phyloP scores from a whole-genome alignment of 2,113 vertebrate species.

The Morone chrysops region DNA sequence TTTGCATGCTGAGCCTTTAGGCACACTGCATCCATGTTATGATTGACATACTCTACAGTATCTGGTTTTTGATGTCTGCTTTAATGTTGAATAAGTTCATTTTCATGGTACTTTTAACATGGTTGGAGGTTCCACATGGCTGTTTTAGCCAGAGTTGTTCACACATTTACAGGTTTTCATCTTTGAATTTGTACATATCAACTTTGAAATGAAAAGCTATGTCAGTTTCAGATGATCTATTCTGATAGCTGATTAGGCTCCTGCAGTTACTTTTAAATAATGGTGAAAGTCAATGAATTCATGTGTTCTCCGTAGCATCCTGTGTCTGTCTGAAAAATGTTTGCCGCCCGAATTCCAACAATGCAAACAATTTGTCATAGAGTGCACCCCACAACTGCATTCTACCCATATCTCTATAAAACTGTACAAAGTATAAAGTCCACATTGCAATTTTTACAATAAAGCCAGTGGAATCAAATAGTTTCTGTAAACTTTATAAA shows the following conservation, averaged over 20 bases:
- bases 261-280: too few relatives aligned
- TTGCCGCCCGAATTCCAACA: neutral
- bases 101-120: neutral
- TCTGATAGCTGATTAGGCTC: too few relatives aligned
- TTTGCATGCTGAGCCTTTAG: neutral
- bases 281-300: neutral
- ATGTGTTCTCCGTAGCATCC: neutral
- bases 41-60: neutral
- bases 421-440: neutral
- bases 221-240: too few relatives aligned
- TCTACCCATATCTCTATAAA: neutral
- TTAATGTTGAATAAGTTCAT: neutral
- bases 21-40: neutral
- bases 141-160: neutral
- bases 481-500: conserved; percentile 13
- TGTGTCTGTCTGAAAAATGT: neutral
- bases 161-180: too few relatives aligned
- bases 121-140: too few relatives aligned
- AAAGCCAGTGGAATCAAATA: neutral
- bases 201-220: too few relatives aligned
- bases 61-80: neutral
- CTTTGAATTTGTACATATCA: too few relatives aligned
- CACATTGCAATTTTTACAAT: neutral
- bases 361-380: neutral
- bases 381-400: neutral